Evolutionary conservation across 2,797 vertebrate species (phyloP), one percentile per base, ranked within the genome.

Genomic region (Sebastes matsubarae): DNA sequence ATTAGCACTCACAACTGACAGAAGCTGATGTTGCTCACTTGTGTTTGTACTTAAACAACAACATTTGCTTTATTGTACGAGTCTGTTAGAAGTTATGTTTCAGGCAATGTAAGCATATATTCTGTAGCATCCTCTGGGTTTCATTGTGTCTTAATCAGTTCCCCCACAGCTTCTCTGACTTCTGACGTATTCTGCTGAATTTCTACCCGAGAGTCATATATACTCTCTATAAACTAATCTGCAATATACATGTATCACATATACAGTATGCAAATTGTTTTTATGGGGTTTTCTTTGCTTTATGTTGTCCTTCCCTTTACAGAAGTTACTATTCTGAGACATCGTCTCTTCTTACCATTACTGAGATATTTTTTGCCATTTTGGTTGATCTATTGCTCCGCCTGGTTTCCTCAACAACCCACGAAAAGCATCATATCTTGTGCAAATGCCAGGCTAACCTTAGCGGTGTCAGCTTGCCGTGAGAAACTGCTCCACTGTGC

Each of bases 371-470:
- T 36, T 68, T 13, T 58, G 65, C 66, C 54, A 55, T 69, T 87
- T 69, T 4, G 8, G 65, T 71, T 82, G 89, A 88, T 85, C 20
- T 72, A 83, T 60, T 14, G 46, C 68, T 65, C 74, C 74, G 2
- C 42, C 59, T 25, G 79, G 77, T 81, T 91, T 67, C n/a, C 73
- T 83, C 75, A 81, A 57, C 52, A 63, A 50, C n/a, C 68, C 74
- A 59, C 42, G 58, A 59, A 84, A 77, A 75, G 30, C 69, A 34
- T 72, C 54, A 68, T 7, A 3, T 72, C 42, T 4, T 5, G 24
- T 66, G 78, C 54, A 87, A 87, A 86, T 66, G 85, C 64, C 87
- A 84, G 27, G 38, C 68, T 75, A 72, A 75, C 78, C 88, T 82
- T 70, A 67, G 69, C 5, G 61, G 36, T 65, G 81, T 82, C 68